phyloP scores from a whole-genome alignment of 2,888 invertebrate genomes.

The Drosophila anceps region DNA sequence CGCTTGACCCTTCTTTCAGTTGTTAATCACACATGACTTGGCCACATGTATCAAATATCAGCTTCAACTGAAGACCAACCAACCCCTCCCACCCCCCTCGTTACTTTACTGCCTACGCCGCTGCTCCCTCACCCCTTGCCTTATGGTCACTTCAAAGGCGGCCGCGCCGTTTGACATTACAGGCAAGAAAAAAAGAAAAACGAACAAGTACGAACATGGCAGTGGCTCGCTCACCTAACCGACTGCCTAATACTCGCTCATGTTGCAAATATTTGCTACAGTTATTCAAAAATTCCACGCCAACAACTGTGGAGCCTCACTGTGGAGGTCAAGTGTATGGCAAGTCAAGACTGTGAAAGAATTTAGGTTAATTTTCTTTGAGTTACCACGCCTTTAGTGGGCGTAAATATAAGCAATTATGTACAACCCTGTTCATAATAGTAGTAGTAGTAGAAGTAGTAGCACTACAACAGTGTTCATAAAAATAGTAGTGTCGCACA shows the following conservation, averaged over 20 bases:
- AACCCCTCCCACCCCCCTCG: background rate
- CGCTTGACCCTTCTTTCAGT: slow-evolving; percentile 50
- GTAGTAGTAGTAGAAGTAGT: too few species aligned
- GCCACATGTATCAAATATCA: slow-evolving; percentile 69
- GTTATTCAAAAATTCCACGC: too few species aligned
- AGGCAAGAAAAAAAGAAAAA: slow-evolving; percentile 32
- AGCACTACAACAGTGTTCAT: too few species aligned
- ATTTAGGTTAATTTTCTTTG: background rate
- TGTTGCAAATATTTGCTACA: background rate
- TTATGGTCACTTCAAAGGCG: slow-evolving; percentile 53
- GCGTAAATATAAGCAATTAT: background rate
- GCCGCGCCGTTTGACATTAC: slow-evolving; percentile 60
- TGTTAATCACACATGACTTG: slow-evolving; percentile 74
- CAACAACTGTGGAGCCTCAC: background rate
- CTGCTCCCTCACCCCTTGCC: background rate
- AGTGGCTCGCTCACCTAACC: background rate
- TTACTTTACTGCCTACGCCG: background rate
- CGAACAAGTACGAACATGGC: slow-evolving; percentile 31
- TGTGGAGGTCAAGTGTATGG: background rate
- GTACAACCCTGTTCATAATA: too few species aligned
- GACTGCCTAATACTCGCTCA: background rate
- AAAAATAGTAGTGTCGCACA: too few species aligned
- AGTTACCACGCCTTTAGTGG: background rate
- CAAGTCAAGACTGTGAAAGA: background rate
- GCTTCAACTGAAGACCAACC: slow-evolving; percentile 4